Base-by-base conservation (phyloP, 2,113 vertebrate species). In the Ancistrus triradiatus region DNA sequence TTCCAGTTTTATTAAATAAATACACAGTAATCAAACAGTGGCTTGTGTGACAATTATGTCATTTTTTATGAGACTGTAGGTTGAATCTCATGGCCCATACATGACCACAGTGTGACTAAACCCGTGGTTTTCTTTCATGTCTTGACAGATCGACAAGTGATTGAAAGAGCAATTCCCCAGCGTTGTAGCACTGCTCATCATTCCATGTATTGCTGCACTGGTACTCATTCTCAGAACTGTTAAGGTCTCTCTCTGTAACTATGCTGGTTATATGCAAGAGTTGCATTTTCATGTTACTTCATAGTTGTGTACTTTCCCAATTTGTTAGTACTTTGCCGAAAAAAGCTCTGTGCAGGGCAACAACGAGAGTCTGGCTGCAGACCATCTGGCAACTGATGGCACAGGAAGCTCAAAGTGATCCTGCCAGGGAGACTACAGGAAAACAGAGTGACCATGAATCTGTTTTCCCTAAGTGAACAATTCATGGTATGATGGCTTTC, bases 171-270 rank as follows among this genome's bases (percentile, higher is more conserved):
- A 4, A 50, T 65, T 33, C 60, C n/a, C 56, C 0, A 33, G 61
- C 17, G 49, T 65, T 13, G 18, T 73, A 17, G 56, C 66, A 0
- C 27, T 73, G 22, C 25, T 73, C 49, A 9, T 69, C 61, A 60
- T 73, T 38, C 71, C 71, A 42, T 56, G 33, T 42, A 13, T 60
- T 24, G 66, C 44, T 1, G 21, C 47, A 19, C 35, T 73, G 43
- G 48, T 33, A 43, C 61, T 73, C 13, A 7, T 21, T 10, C 6
- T 69, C 13, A 49, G 4, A 21, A 51, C 38, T 53, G 71, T 73
- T 59, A 65, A 59, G 51, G 13, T n/a, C 13, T 40, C 13, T 40
- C 3, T 13, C 37, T 31, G 27, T 7, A 31, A 4, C 3, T 31
- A 4, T 31, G 7, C 27, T 31, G 7, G 27, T 31, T 31, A 4